Evolutionary conservation across 2,888 invertebrate species (phyloP), one percentile per base, ranked within the genome.

Genomic region (Cinara cedri): DNA sequence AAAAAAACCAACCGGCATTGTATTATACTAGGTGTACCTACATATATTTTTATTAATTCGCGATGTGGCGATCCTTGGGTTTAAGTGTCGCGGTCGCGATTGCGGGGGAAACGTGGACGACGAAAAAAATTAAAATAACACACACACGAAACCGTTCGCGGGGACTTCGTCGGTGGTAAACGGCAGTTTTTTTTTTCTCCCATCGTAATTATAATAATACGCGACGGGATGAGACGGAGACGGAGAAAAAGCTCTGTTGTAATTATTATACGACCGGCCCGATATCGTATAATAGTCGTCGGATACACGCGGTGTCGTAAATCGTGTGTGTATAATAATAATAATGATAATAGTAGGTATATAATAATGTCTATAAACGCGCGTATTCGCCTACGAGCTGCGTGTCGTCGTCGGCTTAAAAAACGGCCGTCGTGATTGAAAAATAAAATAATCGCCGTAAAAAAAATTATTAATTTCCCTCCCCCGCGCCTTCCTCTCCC

Each of bases 241-340:
- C 42, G 24, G 21, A 55, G 34, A 46, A 60, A 49, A 70, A 62
- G n/a, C 42, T 70, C 70, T 51, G 60, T 70, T 51, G 60, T 78
- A 70, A 78, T 78, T 78, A 70, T 78, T 78, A 70, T 78, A 70
- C 57, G 55, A 57, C 13, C 16, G n/a, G 49, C n/a, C 62, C n/a
- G n/a, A n/a, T n/a, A n/a, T n/a, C n/a, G n/a, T n/a, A n/a, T n/a
- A 60, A 72, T 51, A n/a, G 16, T 14, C 46, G 51, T 44, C 26
- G 44, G 21, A 54, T n/a, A n/a, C 16, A 65, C 44, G 72, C 34
- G 34, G 34, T 34, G 51, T 57, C 68, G 57, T 76, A 76, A 76
- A 76, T 76, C 51, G 51, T 57, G 49, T 49, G 34, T n/a, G 46
- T 60, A 34, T 34, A 34, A 34, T 34, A 34, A 34, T 34, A 34